Percentiles rank a stretch among this genome's conserved stretches.
These are phyloP conservation scores for Leptodactylus fallax DNA, from an alignment of 2,797 vertebrate genomes.

Conservation along the genomic window DNA sequence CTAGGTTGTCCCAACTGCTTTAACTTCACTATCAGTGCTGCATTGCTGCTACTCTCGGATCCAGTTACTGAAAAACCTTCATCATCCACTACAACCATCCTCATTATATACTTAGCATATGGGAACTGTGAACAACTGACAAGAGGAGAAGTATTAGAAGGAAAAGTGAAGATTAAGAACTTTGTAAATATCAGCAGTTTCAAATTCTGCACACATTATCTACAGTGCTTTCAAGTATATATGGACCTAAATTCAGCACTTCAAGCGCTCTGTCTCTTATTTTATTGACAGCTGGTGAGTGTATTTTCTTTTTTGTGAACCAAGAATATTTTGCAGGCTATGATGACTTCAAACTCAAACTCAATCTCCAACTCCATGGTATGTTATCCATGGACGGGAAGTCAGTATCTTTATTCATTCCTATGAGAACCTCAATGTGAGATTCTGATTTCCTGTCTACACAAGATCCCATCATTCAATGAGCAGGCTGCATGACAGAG, in stretches of 20 bases:
- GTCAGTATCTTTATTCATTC: no score
- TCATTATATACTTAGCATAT: constrained; percentile 40
- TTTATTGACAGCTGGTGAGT: no score
- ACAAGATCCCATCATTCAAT: no score
- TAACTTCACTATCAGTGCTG: background rate
- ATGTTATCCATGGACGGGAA: no score
- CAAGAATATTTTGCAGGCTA: background rate
- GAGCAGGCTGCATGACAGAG: no score
- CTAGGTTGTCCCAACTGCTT: constrained; percentile 24
- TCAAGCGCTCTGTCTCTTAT: background rate
- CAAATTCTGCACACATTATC: no score
- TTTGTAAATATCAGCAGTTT: no score
- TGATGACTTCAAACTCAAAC: no score
- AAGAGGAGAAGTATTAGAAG: background rate
- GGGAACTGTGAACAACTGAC: constrained; percentile 20
- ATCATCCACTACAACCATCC: constrained; percentile 14
- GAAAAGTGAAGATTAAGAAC: background rate
- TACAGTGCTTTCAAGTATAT: background rate
- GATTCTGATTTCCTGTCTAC: no score
- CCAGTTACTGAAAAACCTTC: constrained; percentile 26
- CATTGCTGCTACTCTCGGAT: constrained; percentile 25
- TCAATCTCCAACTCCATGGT: no score
- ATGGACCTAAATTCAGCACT: background rate
- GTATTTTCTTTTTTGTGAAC: background rate
- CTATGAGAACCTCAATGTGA: no score